Base-by-base conservation (phyloP, 2,113 vertebrate species). In the Brachypteracias leptosomus region DNA sequence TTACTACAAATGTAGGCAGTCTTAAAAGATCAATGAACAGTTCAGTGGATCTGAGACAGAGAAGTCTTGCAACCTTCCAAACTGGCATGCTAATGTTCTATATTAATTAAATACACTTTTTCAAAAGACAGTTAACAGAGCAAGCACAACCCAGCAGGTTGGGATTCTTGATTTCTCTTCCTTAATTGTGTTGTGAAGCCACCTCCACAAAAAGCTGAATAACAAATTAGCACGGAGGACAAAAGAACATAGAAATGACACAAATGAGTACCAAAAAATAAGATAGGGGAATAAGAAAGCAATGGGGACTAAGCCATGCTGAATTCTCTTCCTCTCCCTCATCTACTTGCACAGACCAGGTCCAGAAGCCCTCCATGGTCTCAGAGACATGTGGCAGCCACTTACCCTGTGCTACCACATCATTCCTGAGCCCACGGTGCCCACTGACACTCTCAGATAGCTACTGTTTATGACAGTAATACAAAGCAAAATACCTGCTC, bases 71-170 rank as follows among this genome's bases (percentile, higher is more conserved):
- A 88, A 5, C 75, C 59, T 94, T 79, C 85, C 79, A 57, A 94
- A 96, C 73, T 38, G 33, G 51, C 78, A 93, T 51, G 67, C 38
- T 63, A 63, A 90, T 84, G 47, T 63, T 95, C 63, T 57, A 8
- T 74, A 74, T 88, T 95, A 96, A 94, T 95, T 96, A 93, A 95
- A 93, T 88, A 86, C 79, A 90, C 80, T 52, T 86, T 94, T 96
- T 83, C 52, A 67, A 65, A 93, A 86, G 79, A 46, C 59, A 63
- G 59, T 88, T 93, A 88, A 46, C 88, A 74, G 85, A 94, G 61
- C 85, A 80, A 95, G 63, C 59, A 71, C 78, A 75, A 61, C 52
- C 2, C 40, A 85, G 85, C 85, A 92, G 85, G 85, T 65, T 86
- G 57, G 72, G 85, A 95, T 93, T 58, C 93, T 61, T 95, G 96